Evolutionary conservation across 2,113 vertebrate species (phyloP), one percentile per base, ranked within the genome.

Genomic region (Lutjanus erythropterus): DNA sequence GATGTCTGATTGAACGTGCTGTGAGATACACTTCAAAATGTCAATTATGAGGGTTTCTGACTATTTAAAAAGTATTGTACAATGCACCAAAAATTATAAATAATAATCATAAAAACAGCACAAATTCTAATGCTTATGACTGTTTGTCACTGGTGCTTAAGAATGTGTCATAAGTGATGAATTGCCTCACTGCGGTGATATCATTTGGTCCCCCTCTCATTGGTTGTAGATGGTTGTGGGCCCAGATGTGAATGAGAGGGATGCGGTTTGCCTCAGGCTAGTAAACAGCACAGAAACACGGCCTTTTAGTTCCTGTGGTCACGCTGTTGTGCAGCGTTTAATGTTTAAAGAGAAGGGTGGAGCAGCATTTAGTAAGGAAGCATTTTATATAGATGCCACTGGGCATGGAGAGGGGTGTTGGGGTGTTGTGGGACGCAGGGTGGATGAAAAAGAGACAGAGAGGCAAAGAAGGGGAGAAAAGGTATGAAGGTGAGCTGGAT

Each of bases 271-370:
- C 86, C 86, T 89, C 89, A 84, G 72, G 62, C 84, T 78, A 89
- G 86, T 88, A 89, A 92, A 91, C 90, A 90, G 81, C 81, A 83
- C 86, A 90, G 86, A 85, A 90, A 92, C 87, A 91, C 65, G 73
- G 86, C 86, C 85, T 92, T 92, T 85, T 93, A 90, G 83, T 91
- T 89, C 85, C 85, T 90, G 89, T 86, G 89, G 88, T 90, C 75
- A 80, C 70, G 44, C 75, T 86, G 85, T 88, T 90, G 88, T 90
- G 87, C 86, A 89, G 73, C 80, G 88, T 93, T 93, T 93, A 92
- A 95, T 93, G 93, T 94, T 93, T 95, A 93, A 95, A 95, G 91
- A 91, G 91, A 86, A 91, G 94, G 94, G 93, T 95, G 94, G 93
- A 91, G 94, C 85, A 91, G 91, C 80, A 85, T 93, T 93, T 85